Conservation (phyloP, 2,888 invertebrate genomes). For the Clanis bilineata region DNA sequence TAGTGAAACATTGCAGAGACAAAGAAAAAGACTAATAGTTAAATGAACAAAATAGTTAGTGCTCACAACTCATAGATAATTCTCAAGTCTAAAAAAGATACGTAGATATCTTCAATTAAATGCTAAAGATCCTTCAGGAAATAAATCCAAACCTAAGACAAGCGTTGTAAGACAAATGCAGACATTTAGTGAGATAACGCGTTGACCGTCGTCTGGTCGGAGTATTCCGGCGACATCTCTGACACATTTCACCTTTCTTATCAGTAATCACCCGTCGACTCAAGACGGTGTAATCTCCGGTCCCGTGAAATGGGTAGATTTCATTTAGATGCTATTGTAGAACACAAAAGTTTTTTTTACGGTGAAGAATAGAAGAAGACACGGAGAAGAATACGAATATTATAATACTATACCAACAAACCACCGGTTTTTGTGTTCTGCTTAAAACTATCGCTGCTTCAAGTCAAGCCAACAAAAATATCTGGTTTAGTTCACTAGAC, state of each 20-base stretch:
- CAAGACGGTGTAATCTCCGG: not conserved
- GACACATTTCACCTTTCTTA: conserved; percentile 1
- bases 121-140: not conserved
- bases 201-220: not conserved
- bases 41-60: too few species aligned
- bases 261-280: not conserved
- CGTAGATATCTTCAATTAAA: not conserved
- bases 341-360: too few species aligned
- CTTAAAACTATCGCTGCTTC: too few species aligned
- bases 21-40: too few species aligned
- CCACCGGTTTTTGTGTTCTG: too few species aligned
- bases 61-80: too few species aligned
- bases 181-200: not conserved
- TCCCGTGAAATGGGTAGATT: not conserved
- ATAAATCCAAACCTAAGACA: not conserved
- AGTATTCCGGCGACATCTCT: not conserved
- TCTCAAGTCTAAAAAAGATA: not conserved
- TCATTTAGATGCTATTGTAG: not conserved
- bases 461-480: not conserved
- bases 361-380: not conserved
- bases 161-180: not conserved
- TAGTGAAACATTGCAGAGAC: too few species aligned
- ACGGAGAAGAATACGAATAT: too few species aligned
- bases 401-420: too few species aligned
- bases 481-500: not conserved